A percentile compares a stretch with the other conserved stretches of the same genome.
Conservation (phyloP, 2,888 invertebrate genomes). For the Agonopterix arenella region DNA sequence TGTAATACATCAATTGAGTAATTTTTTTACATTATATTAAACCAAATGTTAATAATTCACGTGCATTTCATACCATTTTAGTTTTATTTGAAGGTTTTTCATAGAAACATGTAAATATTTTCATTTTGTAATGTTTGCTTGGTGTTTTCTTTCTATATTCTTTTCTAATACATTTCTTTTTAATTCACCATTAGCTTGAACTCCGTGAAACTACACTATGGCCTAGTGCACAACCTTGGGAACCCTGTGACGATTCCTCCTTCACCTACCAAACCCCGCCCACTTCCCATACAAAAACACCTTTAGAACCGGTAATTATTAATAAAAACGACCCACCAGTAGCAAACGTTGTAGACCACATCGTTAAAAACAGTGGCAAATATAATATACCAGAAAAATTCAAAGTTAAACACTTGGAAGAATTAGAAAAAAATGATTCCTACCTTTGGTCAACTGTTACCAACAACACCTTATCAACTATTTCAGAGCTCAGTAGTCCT, state of each 20-base stretch:
- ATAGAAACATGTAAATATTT: neutral
- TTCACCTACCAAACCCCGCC: conserved; percentile 20
- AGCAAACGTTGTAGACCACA: conserved; percentile 48
- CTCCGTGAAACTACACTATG: conserved; percentile 51
- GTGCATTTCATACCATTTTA: no score
- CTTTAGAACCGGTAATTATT: conserved; percentile 2
- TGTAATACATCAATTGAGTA: no score
- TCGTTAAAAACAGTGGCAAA: conserved; percentile 41
- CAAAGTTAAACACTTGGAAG: conserved; percentile 29
- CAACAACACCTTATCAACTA: conserved; percentile 48
- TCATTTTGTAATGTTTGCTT: conserved; percentile 13
- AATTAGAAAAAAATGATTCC: conserved; percentile 46
- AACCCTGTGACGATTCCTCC: conserved; percentile 51
- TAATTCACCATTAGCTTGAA: conserved; percentile 63
- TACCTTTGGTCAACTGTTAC: conserved; percentile 45
- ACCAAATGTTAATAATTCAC: no score
- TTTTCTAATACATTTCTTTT: conserved; percentile 28
- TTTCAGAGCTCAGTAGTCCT: conserved; percentile 50
- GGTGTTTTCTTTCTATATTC: conserved; percentile 16
- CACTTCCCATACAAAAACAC: conserved; percentile 12
- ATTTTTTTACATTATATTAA: no score
- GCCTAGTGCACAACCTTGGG: conserved; percentile 56
- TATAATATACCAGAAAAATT: conserved; percentile 47
- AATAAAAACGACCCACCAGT: conserved; percentile 26
- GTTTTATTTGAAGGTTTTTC: no score